These are phyloP conservation scores for Luscinia megarhynchos DNA, from an alignment of 2,797 vertebrate genomes.

Conservation along the genomic window DNA sequence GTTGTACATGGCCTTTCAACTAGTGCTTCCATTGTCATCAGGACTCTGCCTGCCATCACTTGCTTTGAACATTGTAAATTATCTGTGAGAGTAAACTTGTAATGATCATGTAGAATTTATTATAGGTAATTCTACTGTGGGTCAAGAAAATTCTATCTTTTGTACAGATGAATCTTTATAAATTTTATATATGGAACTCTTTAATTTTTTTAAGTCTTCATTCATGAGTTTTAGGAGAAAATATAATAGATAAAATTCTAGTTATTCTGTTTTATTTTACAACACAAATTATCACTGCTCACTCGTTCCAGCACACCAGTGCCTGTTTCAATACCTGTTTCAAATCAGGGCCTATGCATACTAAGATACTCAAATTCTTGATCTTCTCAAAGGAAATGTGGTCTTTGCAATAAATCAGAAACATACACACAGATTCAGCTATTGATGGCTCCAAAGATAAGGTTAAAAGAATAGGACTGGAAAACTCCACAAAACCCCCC, in stretches of 20 bases:
- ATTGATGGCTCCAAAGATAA: not conserved
- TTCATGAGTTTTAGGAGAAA: not conserved
- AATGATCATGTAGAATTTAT: not conserved
- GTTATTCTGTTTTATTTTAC: not conserved
- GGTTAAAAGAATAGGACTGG: not conserved
- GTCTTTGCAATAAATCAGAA: not conserved
- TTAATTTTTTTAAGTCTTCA: not conserved
- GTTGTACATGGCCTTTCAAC: not conserved
- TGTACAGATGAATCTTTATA: not conserved
- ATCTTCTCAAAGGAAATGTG: not conserved
- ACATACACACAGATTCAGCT: not conserved
- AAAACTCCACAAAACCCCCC: not conserved
- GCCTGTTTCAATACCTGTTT: not conserved
- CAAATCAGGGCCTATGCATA: not conserved
- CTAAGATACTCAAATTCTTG: not conserved
- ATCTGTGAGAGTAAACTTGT: not conserved
- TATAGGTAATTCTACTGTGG: not conserved
- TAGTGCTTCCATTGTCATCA: not conserved
- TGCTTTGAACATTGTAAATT: not conserved
- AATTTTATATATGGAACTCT: not conserved
- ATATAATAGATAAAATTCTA: not conserved
- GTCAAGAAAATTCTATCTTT: not conserved
- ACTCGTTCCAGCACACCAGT: not conserved
- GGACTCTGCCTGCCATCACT: not conserved
- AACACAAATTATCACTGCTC: not conserved